Conservation (phyloP, 1,140 invertebrate species). For the Drosophila erecta region DNA sequence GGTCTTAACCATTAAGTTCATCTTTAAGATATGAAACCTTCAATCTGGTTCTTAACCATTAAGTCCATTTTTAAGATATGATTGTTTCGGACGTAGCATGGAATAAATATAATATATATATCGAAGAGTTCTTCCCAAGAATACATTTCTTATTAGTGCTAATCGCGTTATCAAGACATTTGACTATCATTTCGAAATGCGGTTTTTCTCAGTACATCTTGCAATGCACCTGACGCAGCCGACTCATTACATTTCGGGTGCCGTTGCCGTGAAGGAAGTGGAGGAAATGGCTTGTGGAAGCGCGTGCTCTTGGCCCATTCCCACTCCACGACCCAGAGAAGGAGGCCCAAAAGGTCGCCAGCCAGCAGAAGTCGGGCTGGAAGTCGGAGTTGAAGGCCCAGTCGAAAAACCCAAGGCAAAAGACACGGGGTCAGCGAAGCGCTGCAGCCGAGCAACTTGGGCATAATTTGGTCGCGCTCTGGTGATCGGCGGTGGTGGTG, state of each 20-base stretch:
- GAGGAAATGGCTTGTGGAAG: slow-evolving; percentile 65
- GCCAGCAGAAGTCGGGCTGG: slow-evolving; percentile 15
- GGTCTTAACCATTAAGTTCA: too few species aligned
- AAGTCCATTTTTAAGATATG: too few species aligned
- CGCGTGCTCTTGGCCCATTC: slow-evolving; percentile 71
- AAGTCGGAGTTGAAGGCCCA: slow-evolving; percentile 39
- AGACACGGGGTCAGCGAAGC: slow-evolving; percentile 64
- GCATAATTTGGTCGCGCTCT: slow-evolving; percentile 79
- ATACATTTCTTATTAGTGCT: neutral
- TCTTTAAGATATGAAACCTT: too few species aligned
- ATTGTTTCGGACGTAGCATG: too few species aligned
- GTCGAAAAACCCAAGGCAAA: slow-evolving; percentile 6
- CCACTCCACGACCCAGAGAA: slow-evolving; percentile 17
- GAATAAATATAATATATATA: too few species aligned
- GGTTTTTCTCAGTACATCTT: slow-evolving; percentile 13
- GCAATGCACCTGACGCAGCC: slow-evolving; percentile 73
- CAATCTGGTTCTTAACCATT: too few species aligned
- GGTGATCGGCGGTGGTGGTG: slow-evolving; percentile 39
- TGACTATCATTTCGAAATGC: neutral
- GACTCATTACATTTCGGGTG: slow-evolving; percentile 71
- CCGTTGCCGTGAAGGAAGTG: slow-evolving; percentile 59
- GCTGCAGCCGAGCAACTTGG: slow-evolving; percentile 61
- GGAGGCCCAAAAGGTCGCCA: slow-evolving; percentile 27
- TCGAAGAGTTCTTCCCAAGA: neutral
- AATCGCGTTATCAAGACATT: neutral